These are phyloP conservation scores for Hyles euphorbiae DNA, from an alignment of 1,140 invertebrate genomes.

Conservation along the genomic window DNA sequence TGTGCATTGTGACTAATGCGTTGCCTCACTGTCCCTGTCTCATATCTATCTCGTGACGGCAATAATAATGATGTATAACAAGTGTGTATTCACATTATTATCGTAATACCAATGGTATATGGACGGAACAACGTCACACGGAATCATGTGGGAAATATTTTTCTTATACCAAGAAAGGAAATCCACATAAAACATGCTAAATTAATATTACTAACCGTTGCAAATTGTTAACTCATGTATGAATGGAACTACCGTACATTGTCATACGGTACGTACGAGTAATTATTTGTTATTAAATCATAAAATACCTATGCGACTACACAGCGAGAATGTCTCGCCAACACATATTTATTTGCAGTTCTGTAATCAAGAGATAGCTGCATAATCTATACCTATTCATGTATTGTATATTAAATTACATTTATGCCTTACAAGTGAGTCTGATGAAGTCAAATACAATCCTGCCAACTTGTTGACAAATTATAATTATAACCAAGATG, in stretches of 20 bases:
- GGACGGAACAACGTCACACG: constrained; percentile 26
- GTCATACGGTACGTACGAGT: constrained; percentile 6
- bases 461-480: no score
- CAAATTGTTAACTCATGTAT: constrained; percentile 20
- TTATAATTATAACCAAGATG: constrained; percentile 7
- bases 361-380: not conserved
- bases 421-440: no score
- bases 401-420: no score
- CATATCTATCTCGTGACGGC: not conserved
- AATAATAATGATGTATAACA: constrained; percentile 5
- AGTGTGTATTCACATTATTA: constrained; percentile 26
- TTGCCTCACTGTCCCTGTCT: not conserved
- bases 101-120: constrained; percentile 19
- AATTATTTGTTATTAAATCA: constrained; percentile 12
- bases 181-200: constrained; percentile 18
- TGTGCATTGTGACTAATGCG: no score
- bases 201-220: constrained; percentile 18
- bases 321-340: not conserved
- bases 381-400: not conserved
- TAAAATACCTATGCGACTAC: constrained; percentile 10
- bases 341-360: not conserved
- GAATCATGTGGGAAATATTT: constrained; percentile 57
- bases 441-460: no score
- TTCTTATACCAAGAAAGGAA: constrained; percentile 26
- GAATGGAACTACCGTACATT: constrained; percentile 19